Conservation (phyloP, 2,888 invertebrate species). For the Trichacis sp. region DNA sequence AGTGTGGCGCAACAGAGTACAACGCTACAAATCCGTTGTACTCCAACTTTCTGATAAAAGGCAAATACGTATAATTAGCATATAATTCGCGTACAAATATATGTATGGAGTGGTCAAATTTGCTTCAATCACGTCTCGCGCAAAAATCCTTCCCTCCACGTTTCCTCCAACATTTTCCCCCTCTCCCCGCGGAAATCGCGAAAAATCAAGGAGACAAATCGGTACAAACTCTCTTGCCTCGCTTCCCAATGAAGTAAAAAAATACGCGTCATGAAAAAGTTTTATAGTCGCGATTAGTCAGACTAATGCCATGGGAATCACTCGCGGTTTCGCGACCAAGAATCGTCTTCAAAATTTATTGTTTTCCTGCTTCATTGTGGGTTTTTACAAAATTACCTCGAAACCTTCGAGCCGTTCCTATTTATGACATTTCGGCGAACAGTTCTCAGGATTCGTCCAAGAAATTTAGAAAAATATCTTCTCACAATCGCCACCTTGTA, state of each 20-base stretch:
- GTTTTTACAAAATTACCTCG: not conserved
- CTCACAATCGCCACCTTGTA: not conserved
- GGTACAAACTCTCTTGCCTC: not conserved
- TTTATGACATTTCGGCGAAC: too few relatives aligned
- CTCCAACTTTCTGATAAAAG: conserved; percentile 7
- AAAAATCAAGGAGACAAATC: not conserved
- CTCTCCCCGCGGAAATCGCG: not conserved
- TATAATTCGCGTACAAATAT: conserved; percentile 1
- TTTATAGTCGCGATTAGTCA: not conserved
- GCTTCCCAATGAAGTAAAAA: not conserved
- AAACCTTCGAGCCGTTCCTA: too few relatives aligned
- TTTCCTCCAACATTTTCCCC: too few relatives aligned
- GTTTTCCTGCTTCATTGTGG: too few relatives aligned
- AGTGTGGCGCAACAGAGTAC: not conserved
- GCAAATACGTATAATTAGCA: conserved; percentile 4
- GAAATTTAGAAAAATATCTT: conserved; percentile 4
- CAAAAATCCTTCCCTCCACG: too few relatives aligned
- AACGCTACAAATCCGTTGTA: not conserved
- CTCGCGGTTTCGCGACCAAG: not conserved
- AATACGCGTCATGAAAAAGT: not conserved
- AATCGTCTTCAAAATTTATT: not conserved
- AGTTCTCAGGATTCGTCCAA: not conserved
- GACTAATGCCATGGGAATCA: too few relatives aligned
- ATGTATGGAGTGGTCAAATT: too few relatives aligned
- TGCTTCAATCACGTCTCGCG: too few relatives aligned